Evolutionary conservation across 2,113 vertebrate genomes (phyloP).

Genomic region (Falco punctatus): DNA sequence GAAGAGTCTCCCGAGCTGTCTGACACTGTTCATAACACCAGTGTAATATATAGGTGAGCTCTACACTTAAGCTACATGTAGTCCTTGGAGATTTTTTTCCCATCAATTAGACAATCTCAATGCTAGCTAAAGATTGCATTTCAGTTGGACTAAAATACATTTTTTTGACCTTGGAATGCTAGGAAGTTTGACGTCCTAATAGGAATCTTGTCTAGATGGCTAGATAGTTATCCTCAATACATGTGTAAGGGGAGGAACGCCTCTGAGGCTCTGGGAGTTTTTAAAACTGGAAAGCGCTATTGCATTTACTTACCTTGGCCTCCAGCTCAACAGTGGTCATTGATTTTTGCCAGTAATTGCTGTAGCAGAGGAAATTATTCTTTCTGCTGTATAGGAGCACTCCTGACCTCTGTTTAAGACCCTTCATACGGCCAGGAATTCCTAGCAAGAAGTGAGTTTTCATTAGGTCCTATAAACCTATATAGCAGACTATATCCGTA

Average conservation of each 20-base stretch:
- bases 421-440: background rate
- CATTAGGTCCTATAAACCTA: background rate
- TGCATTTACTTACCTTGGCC: slow-evolving; percentile 36
- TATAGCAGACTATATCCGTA: background rate
- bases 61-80: background rate
- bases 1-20: background rate
- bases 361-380: slow-evolving; percentile 48
- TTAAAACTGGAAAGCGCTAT: slow-evolving; percentile 9
- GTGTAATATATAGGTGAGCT: background rate
- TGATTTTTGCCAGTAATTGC: slow-evolving; percentile 60
- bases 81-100: background rate
- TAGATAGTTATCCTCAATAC: background rate
- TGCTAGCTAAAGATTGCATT: background rate
- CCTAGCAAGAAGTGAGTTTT: background rate
- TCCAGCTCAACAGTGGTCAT: slow-evolving; percentile 22
- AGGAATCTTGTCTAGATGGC: background rate
- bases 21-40: background rate
- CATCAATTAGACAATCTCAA: background rate
- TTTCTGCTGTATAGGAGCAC: background rate
- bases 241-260: background rate
- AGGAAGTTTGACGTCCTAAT: background rate
- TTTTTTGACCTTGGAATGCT: background rate
- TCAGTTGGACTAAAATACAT: background rate
- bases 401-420: slow-evolving; percentile 14
- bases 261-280: slow-evolving; percentile 12